Percentiles rank a stretch among this genome's conserved stretches.
phyloP scores from a whole-genome alignment of 2,888 invertebrate species.

The Drosophila paramelanica region DNA sequence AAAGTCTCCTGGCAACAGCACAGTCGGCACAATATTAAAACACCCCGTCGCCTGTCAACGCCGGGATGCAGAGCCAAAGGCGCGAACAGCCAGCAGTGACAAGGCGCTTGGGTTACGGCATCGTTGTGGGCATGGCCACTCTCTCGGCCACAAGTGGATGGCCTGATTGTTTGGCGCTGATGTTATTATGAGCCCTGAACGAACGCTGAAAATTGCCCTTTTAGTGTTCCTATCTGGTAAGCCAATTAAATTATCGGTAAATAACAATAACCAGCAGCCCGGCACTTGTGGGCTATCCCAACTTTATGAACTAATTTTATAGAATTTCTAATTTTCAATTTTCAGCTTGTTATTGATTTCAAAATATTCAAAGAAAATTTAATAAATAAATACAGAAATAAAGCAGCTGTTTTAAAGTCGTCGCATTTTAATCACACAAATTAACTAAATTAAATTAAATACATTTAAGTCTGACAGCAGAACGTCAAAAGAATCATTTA shows the following conservation, averaged over 20 bases:
- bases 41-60: slow-evolving; percentile 37
- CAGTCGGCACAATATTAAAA: slow-evolving; percentile 18
- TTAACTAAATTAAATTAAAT: no score
- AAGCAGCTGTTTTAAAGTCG: no score
- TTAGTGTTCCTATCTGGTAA: slow-evolving; percentile 22
- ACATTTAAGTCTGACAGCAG: no score
- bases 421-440: no score
- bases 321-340: background rate
- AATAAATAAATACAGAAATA: no score
- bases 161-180: slow-evolving; percentile 29
- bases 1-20: slow-evolving; percentile 35
- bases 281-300: background rate
- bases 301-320: background rate
- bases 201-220: slow-evolving; percentile 23
- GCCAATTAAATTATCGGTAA: slow-evolving; percentile 35
- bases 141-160: slow-evolving; percentile 32
- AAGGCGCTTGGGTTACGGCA: background rate
- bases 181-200: slow-evolving; percentile 26
- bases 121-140: background rate
- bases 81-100: slow-evolving; percentile 1
- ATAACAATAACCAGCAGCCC: slow-evolving; percentile 12
- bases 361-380: no score
- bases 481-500: no score
- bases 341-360: background rate
- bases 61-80: slow-evolving; percentile 21